These are phyloP conservation scores for Premnoplex brunnescens DNA, from an alignment of 2,797 vertebrate species.

Conservation along the genomic window DNA sequence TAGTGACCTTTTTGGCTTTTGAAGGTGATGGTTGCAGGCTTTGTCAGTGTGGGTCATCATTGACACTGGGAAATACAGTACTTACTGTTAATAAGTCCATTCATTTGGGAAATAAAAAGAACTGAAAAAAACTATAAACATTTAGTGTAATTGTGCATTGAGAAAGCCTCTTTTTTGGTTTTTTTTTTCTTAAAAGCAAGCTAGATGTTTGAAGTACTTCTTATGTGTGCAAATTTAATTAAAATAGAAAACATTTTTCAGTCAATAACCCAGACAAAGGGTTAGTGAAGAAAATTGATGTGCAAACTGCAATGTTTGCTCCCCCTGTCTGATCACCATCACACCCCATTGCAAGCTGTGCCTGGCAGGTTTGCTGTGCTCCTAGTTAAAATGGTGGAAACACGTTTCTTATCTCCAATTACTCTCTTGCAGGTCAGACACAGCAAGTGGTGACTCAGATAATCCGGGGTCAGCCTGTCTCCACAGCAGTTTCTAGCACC, in stretches of 20 bases:
- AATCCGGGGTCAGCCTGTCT: constrained; percentile 91
- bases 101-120: not conserved
- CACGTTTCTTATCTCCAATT: not conserved
- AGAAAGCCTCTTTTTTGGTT: not conserved
- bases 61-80: not conserved
- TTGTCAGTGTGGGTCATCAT: not conserved
- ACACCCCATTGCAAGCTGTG: not conserved
- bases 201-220: not conserved
- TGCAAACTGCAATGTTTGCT: not conserved
- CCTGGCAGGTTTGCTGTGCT: not conserved
- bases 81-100: not conserved
- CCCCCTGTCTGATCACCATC: not conserved
- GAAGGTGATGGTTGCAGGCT: not conserved
- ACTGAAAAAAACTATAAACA: not conserved
- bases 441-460: constrained; percentile 96
- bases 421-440: constrained; percentile 78
- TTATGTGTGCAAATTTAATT: not conserved
- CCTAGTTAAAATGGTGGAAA: not conserved
- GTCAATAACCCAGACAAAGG: not conserved
- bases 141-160: not conserved
- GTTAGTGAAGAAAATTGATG: not conserved
- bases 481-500: constrained; percentile 85
- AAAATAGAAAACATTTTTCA: not conserved
- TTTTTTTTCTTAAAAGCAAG: not conserved
- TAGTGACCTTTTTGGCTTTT: not conserved